Percentiles rank a stretch among this genome's conserved stretches.
Conservation (phyloP, 2,113 vertebrate species). For the Oryzias curvinotus region DNA sequence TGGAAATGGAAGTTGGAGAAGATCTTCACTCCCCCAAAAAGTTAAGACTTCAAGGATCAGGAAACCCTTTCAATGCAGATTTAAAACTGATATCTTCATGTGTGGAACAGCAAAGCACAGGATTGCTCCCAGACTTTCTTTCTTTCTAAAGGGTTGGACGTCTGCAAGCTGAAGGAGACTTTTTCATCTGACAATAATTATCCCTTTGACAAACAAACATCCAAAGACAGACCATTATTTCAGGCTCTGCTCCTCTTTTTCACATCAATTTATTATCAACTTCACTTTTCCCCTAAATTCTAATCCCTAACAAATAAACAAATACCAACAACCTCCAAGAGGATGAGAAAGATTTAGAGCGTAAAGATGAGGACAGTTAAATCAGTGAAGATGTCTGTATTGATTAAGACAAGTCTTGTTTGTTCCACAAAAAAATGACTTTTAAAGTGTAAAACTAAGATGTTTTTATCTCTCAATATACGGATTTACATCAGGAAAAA, state of each 20-base stretch:
- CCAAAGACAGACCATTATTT: slow-evolving; percentile 59
- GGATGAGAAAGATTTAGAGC: slow-evolving; percentile 9
- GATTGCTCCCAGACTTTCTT: slow-evolving; percentile 20
- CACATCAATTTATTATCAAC: slow-evolving; percentile 21
- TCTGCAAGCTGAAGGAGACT: slow-evolving; percentile 33
- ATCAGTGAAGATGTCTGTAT: not conserved
- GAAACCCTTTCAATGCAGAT: slow-evolving; percentile 33
- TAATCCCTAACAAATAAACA: slow-evolving; percentile 44
- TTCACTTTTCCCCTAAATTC: slow-evolving; percentile 20
- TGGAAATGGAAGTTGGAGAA: too few relatives aligned
- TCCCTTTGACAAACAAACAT: slow-evolving; percentile 59
- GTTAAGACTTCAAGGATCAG: slow-evolving; percentile 11
- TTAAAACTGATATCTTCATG: slow-evolving; percentile 44
- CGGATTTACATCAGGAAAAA: too few relatives aligned
- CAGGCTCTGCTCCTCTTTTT: slow-evolving; percentile 38
- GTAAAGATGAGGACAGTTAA: slow-evolving; percentile 16
- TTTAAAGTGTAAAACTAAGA: too few relatives aligned
- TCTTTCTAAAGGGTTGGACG: slow-evolving; percentile 30
- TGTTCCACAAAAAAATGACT: too few relatives aligned
- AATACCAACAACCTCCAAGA: slow-evolving; percentile 20
- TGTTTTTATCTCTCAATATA: too few relatives aligned
- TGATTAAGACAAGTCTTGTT: too few relatives aligned
- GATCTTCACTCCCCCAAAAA: not conserved
- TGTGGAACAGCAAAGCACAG: slow-evolving; percentile 29
- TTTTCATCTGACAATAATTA: slow-evolving; percentile 69